Conservation (phyloP, 2,888 invertebrate species). For the Suillia variegata region DNA sequence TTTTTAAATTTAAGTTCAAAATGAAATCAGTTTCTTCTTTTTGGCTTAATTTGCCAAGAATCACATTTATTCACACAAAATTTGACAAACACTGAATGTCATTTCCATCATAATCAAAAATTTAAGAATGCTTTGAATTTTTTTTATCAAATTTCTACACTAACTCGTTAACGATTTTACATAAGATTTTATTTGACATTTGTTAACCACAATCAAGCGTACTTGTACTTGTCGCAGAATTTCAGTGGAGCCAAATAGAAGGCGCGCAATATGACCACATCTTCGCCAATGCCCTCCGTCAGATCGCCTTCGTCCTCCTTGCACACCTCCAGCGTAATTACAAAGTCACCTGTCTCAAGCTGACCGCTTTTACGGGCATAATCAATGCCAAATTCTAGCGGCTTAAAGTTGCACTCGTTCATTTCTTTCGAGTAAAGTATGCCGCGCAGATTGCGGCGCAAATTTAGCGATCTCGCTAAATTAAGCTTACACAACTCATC, state of each 20-base stretch:
- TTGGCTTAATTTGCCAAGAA: too few relatives aligned
- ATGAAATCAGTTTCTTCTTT: too few relatives aligned
- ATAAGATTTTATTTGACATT: too few relatives aligned
- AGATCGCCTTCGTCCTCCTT: slow-evolving; percentile 44
- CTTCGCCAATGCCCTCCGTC: slow-evolving; percentile 39
- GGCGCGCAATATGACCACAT: slow-evolving; percentile 52
- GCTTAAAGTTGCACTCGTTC: slow-evolving; percentile 37
- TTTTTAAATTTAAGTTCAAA: too few relatives aligned
- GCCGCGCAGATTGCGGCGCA: slow-evolving; percentile 49
- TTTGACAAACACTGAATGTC: too few relatives aligned
- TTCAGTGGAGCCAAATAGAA: slow-evolving; percentile 47
- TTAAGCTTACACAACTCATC: slow-evolving; percentile 34
- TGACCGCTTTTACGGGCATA: slow-evolving; percentile 45
- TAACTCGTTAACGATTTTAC: too few relatives aligned
- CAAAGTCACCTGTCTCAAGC: slow-evolving; percentile 54
- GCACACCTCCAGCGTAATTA: slow-evolving; percentile 49
- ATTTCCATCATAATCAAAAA: too few relatives aligned
- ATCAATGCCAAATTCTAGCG: slow-evolving; percentile 51
- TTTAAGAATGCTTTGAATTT: too few relatives aligned
- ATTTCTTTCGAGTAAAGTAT: slow-evolving; percentile 45
- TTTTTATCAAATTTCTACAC: too few relatives aligned
- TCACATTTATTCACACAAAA: too few relatives aligned
- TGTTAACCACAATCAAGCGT: slow-evolving; percentile 27
- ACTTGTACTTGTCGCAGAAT: slow-evolving; percentile 46
- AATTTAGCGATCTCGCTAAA: slow-evolving; percentile 42